A percentile compares a stretch with the other conserved stretches of the same genome.
Evolutionary conservation across 2,797 vertebrate genomes (phyloP).

Genomic region (Clarias laeviceps): DNA sequence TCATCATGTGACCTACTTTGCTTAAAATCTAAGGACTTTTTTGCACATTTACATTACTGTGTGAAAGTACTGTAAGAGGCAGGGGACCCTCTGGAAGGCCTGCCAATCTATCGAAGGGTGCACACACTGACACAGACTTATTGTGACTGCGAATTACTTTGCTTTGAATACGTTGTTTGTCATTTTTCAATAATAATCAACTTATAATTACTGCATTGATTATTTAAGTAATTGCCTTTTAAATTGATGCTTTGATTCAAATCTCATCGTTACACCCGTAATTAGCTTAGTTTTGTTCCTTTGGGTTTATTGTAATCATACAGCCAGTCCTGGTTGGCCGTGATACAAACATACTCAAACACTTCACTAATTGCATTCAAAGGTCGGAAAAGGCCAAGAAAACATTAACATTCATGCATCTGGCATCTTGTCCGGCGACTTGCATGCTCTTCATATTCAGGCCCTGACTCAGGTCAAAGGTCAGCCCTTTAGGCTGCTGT

Average conservation of each 20-base stretch:
- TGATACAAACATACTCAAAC: neutral
- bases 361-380: neutral
- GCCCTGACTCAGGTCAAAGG: slow-evolving; percentile 31
- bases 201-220: neutral
- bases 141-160: too few species aligned
- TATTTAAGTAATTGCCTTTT: neutral
- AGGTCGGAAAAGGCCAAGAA: slow-evolving; percentile 9
- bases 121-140: too few species aligned
- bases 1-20: neutral
- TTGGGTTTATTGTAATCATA: neutral
- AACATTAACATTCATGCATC: slow-evolving; percentile 7
- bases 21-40: neutral
- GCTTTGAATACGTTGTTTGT: neutral
- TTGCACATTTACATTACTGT: neutral
- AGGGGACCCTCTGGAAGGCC: too few species aligned
- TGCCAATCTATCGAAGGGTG: too few species aligned
- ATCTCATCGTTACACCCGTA: neutral
- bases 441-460: slow-evolving; percentile 22
- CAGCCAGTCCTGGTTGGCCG: neutral
- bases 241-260: neutral
- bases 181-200: neutral
- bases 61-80: too few species aligned
- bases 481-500: slow-evolving; percentile 22
- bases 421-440: neutral
- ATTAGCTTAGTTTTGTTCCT: neutral